phyloP scores from a whole-genome alignment of 2,888 invertebrate genomes.

The Campaea margaritaria region DNA sequence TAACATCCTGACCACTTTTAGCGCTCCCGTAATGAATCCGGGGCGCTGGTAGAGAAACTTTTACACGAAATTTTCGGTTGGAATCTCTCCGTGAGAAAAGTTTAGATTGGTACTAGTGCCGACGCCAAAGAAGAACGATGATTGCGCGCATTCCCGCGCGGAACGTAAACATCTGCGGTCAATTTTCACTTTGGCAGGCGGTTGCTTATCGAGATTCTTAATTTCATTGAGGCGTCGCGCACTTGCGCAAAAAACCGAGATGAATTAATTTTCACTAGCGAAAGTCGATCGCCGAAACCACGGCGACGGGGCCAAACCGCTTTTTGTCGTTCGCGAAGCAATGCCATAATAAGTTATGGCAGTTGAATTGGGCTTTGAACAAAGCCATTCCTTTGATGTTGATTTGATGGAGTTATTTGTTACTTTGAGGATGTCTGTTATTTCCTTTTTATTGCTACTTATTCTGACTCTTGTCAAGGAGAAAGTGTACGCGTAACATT shows the following conservation, averaged over 20 bases:
- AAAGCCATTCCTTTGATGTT: conserved; percentile 45
- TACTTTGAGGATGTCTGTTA: conserved; percentile 35
- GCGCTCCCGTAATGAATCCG: conserved; percentile 31
- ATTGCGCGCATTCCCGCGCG: conserved; percentile 28
- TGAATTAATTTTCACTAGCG: conserved; percentile 40
- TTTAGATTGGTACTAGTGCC: conserved; percentile 36
- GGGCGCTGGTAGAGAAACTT: conserved; percentile 31
- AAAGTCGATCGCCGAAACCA: conserved; percentile 39
- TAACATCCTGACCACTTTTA: conserved; percentile 52
- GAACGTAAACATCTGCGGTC: conserved; percentile 38
- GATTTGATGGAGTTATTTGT: conserved; percentile 41
- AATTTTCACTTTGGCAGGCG: conserved; percentile 1
- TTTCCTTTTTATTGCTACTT: conserved; percentile 33
- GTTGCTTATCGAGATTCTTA: conserved; percentile 39
- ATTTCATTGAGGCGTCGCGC: conserved; percentile 40
- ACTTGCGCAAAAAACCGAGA: conserved; percentile 37
- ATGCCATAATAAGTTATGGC: conserved; percentile 45
- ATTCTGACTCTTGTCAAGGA: conserved; percentile 17
- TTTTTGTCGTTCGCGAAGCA: conserved; percentile 36
- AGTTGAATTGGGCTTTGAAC: conserved; percentile 45
- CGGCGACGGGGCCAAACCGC: conserved; percentile 29
- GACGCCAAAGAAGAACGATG: conserved; percentile 27
- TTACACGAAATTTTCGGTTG: conserved; percentile 17
- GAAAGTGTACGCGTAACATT: conserved; percentile 16
- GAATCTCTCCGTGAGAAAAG: conserved; percentile 29